Base-by-base conservation (phyloP, 2,797 vertebrate species). In the Gallinago stenura region DNA sequence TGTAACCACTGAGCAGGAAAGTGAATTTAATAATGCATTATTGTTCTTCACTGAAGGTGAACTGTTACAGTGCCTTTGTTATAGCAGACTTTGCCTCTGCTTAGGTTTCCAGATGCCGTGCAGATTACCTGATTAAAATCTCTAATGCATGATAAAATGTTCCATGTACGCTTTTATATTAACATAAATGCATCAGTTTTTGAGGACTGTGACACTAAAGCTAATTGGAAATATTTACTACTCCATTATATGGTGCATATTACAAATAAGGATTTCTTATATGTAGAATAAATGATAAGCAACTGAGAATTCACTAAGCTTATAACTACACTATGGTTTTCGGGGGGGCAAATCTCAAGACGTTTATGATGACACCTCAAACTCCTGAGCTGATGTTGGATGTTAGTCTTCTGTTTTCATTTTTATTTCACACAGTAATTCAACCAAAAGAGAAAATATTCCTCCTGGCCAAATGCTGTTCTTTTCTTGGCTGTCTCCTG, bases 11-110 rank as follows among this genome's bases (percentile, higher is more conserved):
- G 98, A 99, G 99, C 98, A 98, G 99, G 99, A 99, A 99, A 99
- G 99, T 99, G 99, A 99, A 99, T 99, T 99, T 99, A 99, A 99
- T 99, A 99, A 99, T 99, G 99, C 99, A 99, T 99, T 99, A 99
- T 99, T 99, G 99, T 99, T 99, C 99, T 99, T 99, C 99, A 99
- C 99, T 99, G 99, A 99, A 99, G 99, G 99, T 99, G 99, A 99
- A 99, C 99, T 99, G 99, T 99, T 98, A 99, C 99, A 99, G 99
- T 99, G 99, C 99, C 98, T 98, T 98, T 98, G 98, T 98, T 98
- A 98, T 77, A 99, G 98, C 98, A 99, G 98, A 98, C 98, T 98
- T 97, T 97, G 96, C 96, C 96, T 98, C 97, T 97, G 97, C 98
- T 98, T 97, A 97, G 96, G 95, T 98, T 98, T 98, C 98, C 98